Percentiles rank a stretch among this genome's conserved stretches.
Conservation (phyloP, 2,888 invertebrate species). For the Morpho helenor region DNA sequence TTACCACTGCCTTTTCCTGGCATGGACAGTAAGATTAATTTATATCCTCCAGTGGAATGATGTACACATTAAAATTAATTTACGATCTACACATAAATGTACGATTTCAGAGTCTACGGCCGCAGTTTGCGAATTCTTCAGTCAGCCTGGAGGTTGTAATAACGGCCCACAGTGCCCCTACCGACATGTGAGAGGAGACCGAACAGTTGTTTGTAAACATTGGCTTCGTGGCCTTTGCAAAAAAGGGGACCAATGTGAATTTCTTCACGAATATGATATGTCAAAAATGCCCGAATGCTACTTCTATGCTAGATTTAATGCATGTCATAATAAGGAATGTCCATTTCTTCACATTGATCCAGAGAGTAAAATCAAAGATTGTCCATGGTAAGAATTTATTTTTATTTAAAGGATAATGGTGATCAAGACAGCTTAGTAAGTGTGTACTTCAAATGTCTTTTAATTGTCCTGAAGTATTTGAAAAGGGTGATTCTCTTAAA, state of each 20-base stretch:
- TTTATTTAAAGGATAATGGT: background rate
- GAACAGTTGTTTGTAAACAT: slow-evolving; percentile 99
- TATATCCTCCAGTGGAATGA: background rate
- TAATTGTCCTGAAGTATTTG: too few relatives aligned
- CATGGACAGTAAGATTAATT: slow-evolving; percentile 93
- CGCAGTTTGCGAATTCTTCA: slow-evolving; percentile 96
- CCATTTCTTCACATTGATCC: slow-evolving; percentile 99
- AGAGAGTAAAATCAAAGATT: slow-evolving; percentile 98
- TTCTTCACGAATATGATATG: slow-evolving; percentile 99
- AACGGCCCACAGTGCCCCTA: slow-evolving; percentile 97
- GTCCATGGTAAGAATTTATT: slow-evolving; percentile 87
- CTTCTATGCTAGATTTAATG: slow-evolving; percentile 99
- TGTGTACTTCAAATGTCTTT: too few relatives aligned
- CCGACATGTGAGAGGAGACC: slow-evolving; percentile 97
- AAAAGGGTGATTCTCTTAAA: too few relatives aligned
- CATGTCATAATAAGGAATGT: slow-evolving; percentile 99
- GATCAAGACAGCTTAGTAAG: too few relatives aligned
- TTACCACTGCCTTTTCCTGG: slow-evolving; percentile 97
- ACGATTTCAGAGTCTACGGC: slow-evolving; percentile 92
- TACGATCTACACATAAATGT: background rate
- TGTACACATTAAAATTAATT: background rate
- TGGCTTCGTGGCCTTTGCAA: slow-evolving; percentile 99
- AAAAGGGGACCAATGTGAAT: slow-evolving; percentile 99
- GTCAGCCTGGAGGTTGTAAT: slow-evolving; percentile 83
- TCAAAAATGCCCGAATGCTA: slow-evolving; percentile 99